Base-by-base conservation (phyloP, 2,888 invertebrate species). In the Agriopis aurantiaria region DNA sequence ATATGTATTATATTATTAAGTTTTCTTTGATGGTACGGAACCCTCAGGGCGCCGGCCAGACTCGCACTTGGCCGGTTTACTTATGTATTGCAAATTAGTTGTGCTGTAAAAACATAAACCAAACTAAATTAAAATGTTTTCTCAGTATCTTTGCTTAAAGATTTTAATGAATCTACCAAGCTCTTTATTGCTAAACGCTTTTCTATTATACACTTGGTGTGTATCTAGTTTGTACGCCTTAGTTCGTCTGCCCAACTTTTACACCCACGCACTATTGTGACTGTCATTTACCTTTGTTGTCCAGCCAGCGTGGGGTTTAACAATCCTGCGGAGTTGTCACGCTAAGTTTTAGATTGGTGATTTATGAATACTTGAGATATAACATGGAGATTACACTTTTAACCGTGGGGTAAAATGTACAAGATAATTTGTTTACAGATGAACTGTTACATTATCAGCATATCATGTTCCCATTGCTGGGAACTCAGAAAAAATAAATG, bases 281-380 rank as follows among this genome's bases (percentile, higher is more conserved):
- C 56, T 66, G 70, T 70, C 70, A 66, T 62, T 59, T 66, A 66
- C 65, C 62, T 65, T 65, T 65, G 65, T 69, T 53, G 51, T 33
- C 55, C 10, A 48, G 40, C 56, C 9, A 60, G 65, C 70, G 70
- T 70, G 70, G 70, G 70, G 57, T 40, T 62, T 48, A 62, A 66
- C 66, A 70, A 63, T 62, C 65, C 62, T 70, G 70, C 51, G n/a
- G 66, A 65, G 48, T 62, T 62, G 69, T 62, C 65, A 46, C 14
- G 61, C 33, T 53, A 59, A 59, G 53, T 63, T 56, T 65, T 60
- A 57, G 60, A 63, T 64, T 40, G 40, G 10, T 68, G 59, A 59
- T 64, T 59, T 68, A 63, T 64, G 45, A 17, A 45, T 46, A 45
- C 62, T 53, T 46, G 53, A 43, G 41, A 49, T 40, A 41, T 45